These are phyloP conservation scores for Craniophora ligustri DNA, from an alignment of 2,888 invertebrate genomes.

Conservation along the genomic window DNA sequence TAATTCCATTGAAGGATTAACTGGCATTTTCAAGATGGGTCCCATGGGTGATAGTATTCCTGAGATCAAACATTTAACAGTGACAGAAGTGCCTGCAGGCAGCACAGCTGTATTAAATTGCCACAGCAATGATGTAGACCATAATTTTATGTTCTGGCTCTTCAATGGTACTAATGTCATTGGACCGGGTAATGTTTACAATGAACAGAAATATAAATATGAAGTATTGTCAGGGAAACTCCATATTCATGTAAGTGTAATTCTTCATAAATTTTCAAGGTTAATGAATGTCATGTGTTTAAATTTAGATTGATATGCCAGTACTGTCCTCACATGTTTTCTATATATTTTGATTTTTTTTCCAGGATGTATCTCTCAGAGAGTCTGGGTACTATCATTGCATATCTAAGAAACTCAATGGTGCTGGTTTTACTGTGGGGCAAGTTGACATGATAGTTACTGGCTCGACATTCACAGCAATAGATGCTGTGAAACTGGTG, in stretches of 20 bases:
- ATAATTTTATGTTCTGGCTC: conserved; percentile 92
- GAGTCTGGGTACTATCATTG: conserved; percentile 91
- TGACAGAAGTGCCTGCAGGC: conserved; percentile 88
- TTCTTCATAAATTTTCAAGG: conserved; percentile 28
- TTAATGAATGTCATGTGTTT: conserved; percentile 39
- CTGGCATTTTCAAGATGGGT: conserved; percentile 58
- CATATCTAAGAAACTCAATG: conserved; percentile 88
- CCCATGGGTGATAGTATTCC: conserved; percentile 57
- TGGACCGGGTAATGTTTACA: conserved; percentile 89
- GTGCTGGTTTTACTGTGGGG: conserved; percentile 85
- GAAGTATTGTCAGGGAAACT: conserved; percentile 91
- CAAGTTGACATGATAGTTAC: conserved; percentile 90
- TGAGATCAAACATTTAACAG: conserved; percentile 69
- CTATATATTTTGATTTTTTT: conserved; percentile 39
- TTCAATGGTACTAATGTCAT: conserved; percentile 88
- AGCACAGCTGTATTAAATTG: conserved; percentile 89
- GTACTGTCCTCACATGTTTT: conserved; percentile 1
- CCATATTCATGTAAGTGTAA: conserved; percentile 89
- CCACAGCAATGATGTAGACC: conserved; percentile 90
- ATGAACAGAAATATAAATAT: conserved; percentile 90
- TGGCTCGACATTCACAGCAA: conserved; percentile 75
- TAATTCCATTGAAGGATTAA: conserved; percentile 50
- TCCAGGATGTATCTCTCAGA: conserved; percentile 88
- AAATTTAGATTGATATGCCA: conserved; percentile 7
- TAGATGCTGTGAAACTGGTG: conserved; percentile 82